Base-by-base conservation (phyloP, 2,888 invertebrate genomes). In the Philhelius pedissequus region DNA sequence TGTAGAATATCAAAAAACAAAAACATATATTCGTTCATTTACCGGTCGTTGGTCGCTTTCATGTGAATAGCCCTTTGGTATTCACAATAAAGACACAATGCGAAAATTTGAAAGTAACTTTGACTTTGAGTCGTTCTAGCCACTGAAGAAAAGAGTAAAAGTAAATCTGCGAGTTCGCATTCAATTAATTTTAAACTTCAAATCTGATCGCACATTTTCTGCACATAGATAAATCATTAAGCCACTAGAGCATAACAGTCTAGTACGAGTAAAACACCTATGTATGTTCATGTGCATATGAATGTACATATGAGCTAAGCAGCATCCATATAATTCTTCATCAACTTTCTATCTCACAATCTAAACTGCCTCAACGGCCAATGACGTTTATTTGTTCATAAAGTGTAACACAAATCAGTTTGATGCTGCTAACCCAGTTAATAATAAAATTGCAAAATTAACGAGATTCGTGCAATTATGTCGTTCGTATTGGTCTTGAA, bases 321-420 rank as follows among this genome's bases (percentile, higher is more conserved):
- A 52, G 43, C 62, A 73, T 32, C 48, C 58, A 56, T 11, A 64
- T 20, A 25, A 15, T 66, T 35, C 52, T 56, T 30, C 50, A 32
- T 15, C 32, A 74, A 84, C 84, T 84, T 84, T 80, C 84, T 84
- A 75, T 80, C 70, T 73, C 54, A 20, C 48, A 48, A 48, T 48
- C 22, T 48, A 48, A 7, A 62, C 25, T 40, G 27, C 15, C 11
- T 20, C 13, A 40, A 27, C 13, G 45, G 48, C 22, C 64, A 79
- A 43, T 56, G 75, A 79, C 71, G 68, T 56, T 54, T 70, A 68
- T 45, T 76, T 70, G 71, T 45, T 76, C 60, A 69, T 69, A 52
- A 71, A 60, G 75, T 80, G 75, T 80, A 80, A 80, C 84, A 80
- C 84, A 50, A 79, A 79, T 84, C 68, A 54, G 70, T 68, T 71